Base-by-base conservation (phyloP, 2,888 invertebrate genomes). In the Platycnemis pennipes region DNA sequence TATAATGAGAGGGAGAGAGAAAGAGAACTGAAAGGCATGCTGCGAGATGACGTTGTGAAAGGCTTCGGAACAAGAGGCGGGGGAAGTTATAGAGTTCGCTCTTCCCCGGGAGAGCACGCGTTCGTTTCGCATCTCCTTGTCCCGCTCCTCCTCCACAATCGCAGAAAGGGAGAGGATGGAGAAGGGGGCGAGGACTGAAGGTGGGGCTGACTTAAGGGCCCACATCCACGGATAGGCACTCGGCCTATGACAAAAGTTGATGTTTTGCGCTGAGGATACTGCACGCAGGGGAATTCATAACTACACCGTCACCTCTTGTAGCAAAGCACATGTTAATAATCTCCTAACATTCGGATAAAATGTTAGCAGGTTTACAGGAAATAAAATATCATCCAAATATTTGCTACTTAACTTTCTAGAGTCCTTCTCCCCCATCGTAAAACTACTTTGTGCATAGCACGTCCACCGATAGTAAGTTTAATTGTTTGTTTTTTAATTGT, bases 41-140 rank as follows among this genome's bases (percentile, higher is more conserved):
- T 69, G 91, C 42, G 91, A 91, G 91, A 44, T 91, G 91, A 63
- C 63, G 69, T 91, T 63, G 91, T 91, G 91, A 91, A 91, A 91
- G 63, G 63, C 63, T 11, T 56, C 44, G n/a, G 44, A 4, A 7
- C 31, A 42, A 42, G 89, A 37, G 88, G n/a, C 26, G 8, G 89
- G 26, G 88, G 19, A 5, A 2, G 77, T 37, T 26, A 77, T 37
- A 77, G 31, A 31, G 37, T 37, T 87, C 46, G 13, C 46, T 26
- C 45, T 87, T 11, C 91, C 56, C 19, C 56, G 63, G 26, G 44
- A 11, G 1, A 56, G 89, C 91, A 63, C 63, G 63, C 91, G 56
- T 63, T 63, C n/a, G 44, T 45, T 37, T 37, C 37, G 26, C 53
- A 37, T 53, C 37, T 49, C 53, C 44, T 8, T n/a, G 16, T 89